Evolutionary conservation across 2,113 vertebrate genomes (phyloP).

Genomic region (Poicephalus gulielmi): DNA sequence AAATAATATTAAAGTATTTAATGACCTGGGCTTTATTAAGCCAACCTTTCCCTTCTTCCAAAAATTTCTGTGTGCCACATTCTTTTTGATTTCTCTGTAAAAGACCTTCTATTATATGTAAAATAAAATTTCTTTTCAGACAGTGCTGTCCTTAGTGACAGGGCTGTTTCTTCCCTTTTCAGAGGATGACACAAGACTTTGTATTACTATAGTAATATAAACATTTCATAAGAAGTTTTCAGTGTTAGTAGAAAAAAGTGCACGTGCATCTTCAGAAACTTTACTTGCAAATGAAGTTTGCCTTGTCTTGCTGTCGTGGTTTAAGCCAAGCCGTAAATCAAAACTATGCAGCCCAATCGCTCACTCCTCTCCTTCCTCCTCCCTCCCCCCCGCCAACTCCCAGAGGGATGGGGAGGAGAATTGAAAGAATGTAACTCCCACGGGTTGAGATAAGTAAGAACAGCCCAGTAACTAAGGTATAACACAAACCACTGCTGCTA

Average conservation of each 20-base stretch:
- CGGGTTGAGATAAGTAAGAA: no score
- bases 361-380: no score
- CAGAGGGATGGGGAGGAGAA: no score
- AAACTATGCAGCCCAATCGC: no score
- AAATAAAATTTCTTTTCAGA: neutral
- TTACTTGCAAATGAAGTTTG: neutral
- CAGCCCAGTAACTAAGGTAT: no score
- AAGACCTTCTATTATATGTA: neutral
- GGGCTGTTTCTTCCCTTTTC: neutral
- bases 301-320: neutral
- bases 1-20: slow-evolving; percentile 41
- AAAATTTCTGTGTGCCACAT: neutral
- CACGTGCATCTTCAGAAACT: neutral
- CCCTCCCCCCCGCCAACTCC: no score
- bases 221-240: neutral
- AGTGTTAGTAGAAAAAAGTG: neutral
- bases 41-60: neutral
- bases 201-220: neutral
- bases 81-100: neutral
- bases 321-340: no score
- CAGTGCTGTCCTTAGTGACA: neutral
- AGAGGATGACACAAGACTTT: neutral
- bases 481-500: no score
- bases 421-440: no score
- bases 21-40: slow-evolving; percentile 34